Base-by-base conservation (phyloP, 2,797 vertebrate genomes). In the Ammospiza maritima region DNA sequence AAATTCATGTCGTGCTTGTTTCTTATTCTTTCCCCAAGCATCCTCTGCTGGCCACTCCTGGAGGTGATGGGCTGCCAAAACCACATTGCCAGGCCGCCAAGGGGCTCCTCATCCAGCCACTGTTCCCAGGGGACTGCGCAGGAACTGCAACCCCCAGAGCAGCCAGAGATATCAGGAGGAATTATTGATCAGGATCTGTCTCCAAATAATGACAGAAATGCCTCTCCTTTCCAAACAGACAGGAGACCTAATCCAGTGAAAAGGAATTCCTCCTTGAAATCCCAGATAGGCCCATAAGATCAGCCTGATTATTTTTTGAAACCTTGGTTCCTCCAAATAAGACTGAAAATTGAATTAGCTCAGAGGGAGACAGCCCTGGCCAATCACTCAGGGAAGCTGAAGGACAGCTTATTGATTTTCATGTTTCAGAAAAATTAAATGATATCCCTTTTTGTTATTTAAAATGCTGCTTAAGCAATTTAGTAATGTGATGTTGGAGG, bases 351-450 rank as follows among this genome's bases (percentile, higher is more conserved):
- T 95, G 95, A 96, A 98, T 98, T 97, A 97, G 92, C 89, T 92
- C 13, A 0, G 66, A 11, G 70, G 64, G 88, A 83, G 77, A 50
- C 77, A 66, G n/a, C 77, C 94, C 94, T 77, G 82, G 91, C 93
- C 94, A 71, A 96, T 98, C 97, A 81, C 80, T 98, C 97, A 91
- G 88, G 81, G 95, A 89, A 44, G 96, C 97, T 97, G 97, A 98
- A 97, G 97, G 97, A 96, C 97, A 88, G 96, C 23, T 74, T 98
- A 98, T 98, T 97, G 98, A 98, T 98, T 98, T 97, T 94, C 97
- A 96, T 85, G 89, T 97, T 96, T 97, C 87, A 95, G 96, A 97
- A 94, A 97, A 97, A 98, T 97, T 96, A 98, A 98, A 98, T 98
- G 96, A 97, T 97, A 92, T 94, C 94, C 95, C 93, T 96, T 97